Evolutionary conservation across 2,888 invertebrate species (phyloP).

Genomic region (Acanthosepion esculentum): DNA sequence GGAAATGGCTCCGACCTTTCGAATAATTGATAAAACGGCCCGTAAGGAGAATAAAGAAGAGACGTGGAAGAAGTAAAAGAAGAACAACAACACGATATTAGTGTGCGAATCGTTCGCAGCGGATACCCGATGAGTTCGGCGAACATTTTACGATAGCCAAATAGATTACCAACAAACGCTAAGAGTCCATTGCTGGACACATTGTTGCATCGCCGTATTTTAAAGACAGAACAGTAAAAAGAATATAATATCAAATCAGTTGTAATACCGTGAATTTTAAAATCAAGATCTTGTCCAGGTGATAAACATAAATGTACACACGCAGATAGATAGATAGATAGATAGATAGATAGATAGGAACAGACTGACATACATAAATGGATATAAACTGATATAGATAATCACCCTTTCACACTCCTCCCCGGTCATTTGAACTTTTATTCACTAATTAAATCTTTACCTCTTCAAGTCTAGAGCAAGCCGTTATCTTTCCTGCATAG

Average conservation of each 20-base stretch:
- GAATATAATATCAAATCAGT: neutral
- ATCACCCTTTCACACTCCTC: too few relatives aligned
- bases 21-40: constrained; percentile 8
- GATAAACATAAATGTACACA: neutral
- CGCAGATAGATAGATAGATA: neutral
- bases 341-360: too few relatives aligned
- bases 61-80: neutral
- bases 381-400: too few relatives aligned
- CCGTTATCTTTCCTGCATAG: too few relatives aligned
- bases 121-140: neutral
- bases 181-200: neutral
- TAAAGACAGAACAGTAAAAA: neutral
- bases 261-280: neutral
- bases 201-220: constrained; percentile 3
- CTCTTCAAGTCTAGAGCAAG: too few relatives aligned
- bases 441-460: too few relatives aligned
- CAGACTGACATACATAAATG: too few relatives aligned
- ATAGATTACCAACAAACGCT: neutral
- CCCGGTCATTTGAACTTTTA: too few relatives aligned
- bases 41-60: constrained; percentile 6
- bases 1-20: constrained; percentile 33
- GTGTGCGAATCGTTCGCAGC: neutral
- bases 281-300: neutral
- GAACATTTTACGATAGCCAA: neutral
- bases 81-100: neutral